Conservation (phyloP, 1,140 invertebrate genomes). For the Batillaria attramentaria region DNA sequence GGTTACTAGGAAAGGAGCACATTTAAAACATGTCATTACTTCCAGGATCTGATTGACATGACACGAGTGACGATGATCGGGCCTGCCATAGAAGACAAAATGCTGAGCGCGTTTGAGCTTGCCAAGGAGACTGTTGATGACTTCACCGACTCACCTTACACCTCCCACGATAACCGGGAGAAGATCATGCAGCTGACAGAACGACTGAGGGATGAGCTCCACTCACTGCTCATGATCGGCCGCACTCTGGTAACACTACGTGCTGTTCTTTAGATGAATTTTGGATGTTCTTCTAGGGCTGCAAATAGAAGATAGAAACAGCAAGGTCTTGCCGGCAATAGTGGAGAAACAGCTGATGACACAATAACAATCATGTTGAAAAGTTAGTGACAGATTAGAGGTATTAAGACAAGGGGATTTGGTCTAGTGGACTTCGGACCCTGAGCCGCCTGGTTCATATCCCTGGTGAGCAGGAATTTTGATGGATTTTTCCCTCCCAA, state of each 20-base stretch:
- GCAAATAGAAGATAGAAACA: too few relatives aligned
- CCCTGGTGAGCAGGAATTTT: too few relatives aligned
- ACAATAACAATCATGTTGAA: too few relatives aligned
- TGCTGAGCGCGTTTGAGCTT: conserved; percentile 87
- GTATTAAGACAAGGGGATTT: too few relatives aligned
- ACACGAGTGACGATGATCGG: conserved; percentile 80
- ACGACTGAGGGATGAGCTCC: conserved; percentile 58
- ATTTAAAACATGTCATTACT: too few relatives aligned
- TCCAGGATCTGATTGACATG: conserved; percentile 84
- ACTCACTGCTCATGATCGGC: conserved; percentile 82
- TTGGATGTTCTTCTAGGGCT: too few relatives aligned
- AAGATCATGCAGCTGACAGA: conserved; percentile 93
- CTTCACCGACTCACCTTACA: conserved; percentile 99
- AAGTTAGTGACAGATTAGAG: too few relatives aligned
- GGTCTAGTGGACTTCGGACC: too few relatives aligned
- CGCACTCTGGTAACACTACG: conserved; percentile 82
- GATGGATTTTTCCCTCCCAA: too few relatives aligned
- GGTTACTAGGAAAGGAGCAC: too few relatives aligned
- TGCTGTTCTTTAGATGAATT: neutral
- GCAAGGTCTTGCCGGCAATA: too few relatives aligned
- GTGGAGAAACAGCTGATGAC: neutral
- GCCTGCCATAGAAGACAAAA: conserved; percentile 75
- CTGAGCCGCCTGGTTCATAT: too few relatives aligned
- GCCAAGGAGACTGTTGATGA: conserved; percentile 97
- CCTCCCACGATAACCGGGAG: conserved; percentile 96